These are phyloP conservation scores for Crenichthys baileyi DNA, from an alignment of 2,797 vertebrate genomes.

Conservation along the genomic window DNA sequence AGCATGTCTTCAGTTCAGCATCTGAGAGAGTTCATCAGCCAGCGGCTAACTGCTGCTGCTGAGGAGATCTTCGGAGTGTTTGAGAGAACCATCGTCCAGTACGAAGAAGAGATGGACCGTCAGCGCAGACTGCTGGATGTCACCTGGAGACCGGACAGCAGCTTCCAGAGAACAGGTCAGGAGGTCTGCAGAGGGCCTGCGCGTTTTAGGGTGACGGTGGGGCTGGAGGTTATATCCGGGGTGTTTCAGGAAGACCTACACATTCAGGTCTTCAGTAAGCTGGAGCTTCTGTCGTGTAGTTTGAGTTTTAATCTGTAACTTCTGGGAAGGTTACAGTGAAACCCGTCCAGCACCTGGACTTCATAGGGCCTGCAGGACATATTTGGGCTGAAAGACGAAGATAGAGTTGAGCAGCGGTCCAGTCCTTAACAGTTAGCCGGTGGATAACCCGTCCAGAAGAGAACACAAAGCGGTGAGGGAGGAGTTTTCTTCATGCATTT, in stretches of 20 bases:
- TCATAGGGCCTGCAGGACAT: background rate
- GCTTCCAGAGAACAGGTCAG: slow-evolving; percentile 20
- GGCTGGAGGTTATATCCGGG: background rate
- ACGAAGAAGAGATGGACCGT: slow-evolving; percentile 9
- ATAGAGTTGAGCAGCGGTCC: background rate
- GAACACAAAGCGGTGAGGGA: too few species aligned
- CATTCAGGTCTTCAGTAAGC: background rate
- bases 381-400: background rate
- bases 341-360: too few species aligned
- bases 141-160: slow-evolving; percentile 9
- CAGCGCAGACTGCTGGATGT: slow-evolving; percentile 40
- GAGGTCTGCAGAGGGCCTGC: background rate
- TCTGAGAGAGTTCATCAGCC: background rate
- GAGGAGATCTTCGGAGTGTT: background rate
- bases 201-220: too few species aligned
- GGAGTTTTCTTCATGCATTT: too few species aligned
- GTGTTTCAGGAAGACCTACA: background rate
- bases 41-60: slow-evolving; percentile 1
- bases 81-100: background rate
- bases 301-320: background rate
- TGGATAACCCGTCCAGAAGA: background rate
- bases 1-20: background rate
- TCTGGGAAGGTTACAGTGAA: too few species aligned
- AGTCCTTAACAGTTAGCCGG: background rate
- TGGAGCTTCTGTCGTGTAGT: background rate